Conservation (phyloP, 2,113 vertebrate genomes). For the Odontophorus gujanensis region DNA sequence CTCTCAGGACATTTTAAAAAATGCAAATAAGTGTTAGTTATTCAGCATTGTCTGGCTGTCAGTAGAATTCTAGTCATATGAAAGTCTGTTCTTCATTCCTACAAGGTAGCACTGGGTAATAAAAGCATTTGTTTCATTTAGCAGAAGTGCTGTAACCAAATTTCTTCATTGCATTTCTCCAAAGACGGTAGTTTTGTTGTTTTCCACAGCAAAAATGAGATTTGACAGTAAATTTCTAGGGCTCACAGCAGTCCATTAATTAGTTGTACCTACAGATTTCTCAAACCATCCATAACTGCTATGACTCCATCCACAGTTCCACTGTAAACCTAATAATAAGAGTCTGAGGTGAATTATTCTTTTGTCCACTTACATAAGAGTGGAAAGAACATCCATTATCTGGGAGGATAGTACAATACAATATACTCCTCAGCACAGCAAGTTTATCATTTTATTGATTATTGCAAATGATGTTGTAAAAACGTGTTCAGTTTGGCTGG, state of each 20-base stretch:
- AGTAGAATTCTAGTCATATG: not conserved
- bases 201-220: not conserved
- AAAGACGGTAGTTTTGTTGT: not conserved
- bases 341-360: not conserved
- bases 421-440: not conserved
- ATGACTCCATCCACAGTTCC: not conserved
- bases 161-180: not conserved
- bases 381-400: not conserved
- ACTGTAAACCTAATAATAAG: not conserved
- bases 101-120: not conserved
- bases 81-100: not conserved
- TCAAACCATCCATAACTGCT: not conserved
- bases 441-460: not conserved
- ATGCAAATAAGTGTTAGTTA: not conserved
- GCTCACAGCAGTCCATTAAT: not conserved
- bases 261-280: not conserved
- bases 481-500: not conserved
- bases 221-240: not conserved
- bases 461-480: not conserved
- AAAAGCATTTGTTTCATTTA: not conserved
- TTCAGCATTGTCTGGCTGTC: rapidly evolving
- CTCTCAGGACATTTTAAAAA: not conserved
- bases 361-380: not conserved
- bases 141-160: not conserved
- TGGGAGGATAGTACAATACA: not conserved